These are phyloP conservation scores for Cyrtorhinus lividipennis DNA, from an alignment of 1,140 invertebrate species.

Conservation along the genomic window DNA sequence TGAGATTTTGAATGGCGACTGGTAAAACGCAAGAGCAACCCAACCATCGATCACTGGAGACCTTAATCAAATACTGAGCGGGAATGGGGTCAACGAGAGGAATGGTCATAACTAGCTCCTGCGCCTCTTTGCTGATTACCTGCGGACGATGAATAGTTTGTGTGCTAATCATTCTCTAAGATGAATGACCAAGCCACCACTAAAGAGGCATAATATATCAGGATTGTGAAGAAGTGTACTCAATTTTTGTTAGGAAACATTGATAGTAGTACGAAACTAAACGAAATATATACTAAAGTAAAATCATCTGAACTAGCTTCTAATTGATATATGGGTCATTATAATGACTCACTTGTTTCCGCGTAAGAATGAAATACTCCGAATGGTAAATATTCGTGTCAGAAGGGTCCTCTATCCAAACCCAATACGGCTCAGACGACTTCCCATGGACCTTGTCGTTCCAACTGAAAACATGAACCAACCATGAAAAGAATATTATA, in stretches of 20 bases:
- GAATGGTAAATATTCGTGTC: slow-evolving; percentile 91
- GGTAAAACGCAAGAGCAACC: slow-evolving; percentile 57
- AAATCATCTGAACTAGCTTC: no score
- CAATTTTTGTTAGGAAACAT: neutral
- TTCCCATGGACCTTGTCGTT: slow-evolving; percentile 80
- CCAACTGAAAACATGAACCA: slow-evolving; percentile 50
- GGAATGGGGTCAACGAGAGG: slow-evolving; percentile 84
- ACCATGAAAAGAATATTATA: no score
- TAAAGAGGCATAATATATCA: neutral
- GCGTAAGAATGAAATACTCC: slow-evolving; percentile 79
- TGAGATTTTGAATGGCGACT: slow-evolving; percentile 76
- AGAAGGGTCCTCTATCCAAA: slow-evolving; percentile 94
- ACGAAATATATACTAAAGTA: no score
- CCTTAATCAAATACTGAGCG: slow-evolving; percentile 78
- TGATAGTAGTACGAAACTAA: no score
- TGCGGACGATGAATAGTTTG: slow-evolving; percentile 29
- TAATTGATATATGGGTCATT: no score
- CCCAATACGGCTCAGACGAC: slow-evolving; percentile 81
- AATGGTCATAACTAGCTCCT: slow-evolving; percentile 89
- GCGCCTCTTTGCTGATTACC: slow-evolving; percentile 50
- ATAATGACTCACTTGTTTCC: slow-evolving; percentile 69
- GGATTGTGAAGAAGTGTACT: neutral
- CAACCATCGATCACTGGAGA: slow-evolving; percentile 82
- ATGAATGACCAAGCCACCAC: neutral
- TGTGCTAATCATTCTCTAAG: no score